Conservation (phyloP, 2,888 invertebrate species). For the Pammene aurita region DNA sequence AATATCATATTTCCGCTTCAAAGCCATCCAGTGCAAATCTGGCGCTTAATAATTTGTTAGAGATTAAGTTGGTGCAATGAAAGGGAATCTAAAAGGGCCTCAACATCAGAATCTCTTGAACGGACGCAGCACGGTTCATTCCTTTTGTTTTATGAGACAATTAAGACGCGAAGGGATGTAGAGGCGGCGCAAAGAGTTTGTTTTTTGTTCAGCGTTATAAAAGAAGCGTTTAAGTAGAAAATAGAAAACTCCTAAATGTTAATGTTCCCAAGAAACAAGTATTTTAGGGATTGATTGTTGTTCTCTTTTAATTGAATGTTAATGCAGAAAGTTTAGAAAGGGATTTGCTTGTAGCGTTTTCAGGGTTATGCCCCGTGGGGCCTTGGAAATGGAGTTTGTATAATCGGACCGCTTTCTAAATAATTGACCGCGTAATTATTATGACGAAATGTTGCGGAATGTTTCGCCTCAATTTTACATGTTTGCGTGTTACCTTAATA, state of each 20-base stretch:
- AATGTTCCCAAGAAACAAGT: constrained; percentile 55
- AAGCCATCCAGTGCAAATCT: constrained; percentile 48
- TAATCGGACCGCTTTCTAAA: not conserved
- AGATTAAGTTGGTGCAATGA: constrained; percentile 57
- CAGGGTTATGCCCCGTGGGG: not conserved
- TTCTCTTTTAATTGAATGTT: constrained; percentile 40
- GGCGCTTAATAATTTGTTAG: constrained; percentile 56
- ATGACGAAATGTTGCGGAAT: too few species aligned
- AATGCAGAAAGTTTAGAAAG: constrained; percentile 25
- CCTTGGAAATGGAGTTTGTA: constrained; percentile 6
- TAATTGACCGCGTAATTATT: not conserved
- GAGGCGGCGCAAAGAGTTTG: constrained; percentile 60
- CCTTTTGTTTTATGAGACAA: constrained; percentile 74
- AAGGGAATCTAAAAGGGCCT: constrained; percentile 54
- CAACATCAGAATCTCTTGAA: constrained; percentile 51
- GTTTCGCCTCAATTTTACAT: too few species aligned
- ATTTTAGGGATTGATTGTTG: constrained; percentile 44
- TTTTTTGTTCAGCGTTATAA: constrained; percentile 65
- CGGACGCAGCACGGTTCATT: constrained; percentile 63
- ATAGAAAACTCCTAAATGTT: constrained; percentile 68
- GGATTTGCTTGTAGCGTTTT: constrained; percentile 16
- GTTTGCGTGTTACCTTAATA: too few species aligned
- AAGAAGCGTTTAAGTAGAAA: constrained; percentile 68
- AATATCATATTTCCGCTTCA: constrained; percentile 51
- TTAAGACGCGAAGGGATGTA: constrained; percentile 64